These are phyloP conservation scores for Spatulosminthurus flaviceps DNA, from an alignment of 2,888 invertebrate genomes.

Conservation along the genomic window DNA sequence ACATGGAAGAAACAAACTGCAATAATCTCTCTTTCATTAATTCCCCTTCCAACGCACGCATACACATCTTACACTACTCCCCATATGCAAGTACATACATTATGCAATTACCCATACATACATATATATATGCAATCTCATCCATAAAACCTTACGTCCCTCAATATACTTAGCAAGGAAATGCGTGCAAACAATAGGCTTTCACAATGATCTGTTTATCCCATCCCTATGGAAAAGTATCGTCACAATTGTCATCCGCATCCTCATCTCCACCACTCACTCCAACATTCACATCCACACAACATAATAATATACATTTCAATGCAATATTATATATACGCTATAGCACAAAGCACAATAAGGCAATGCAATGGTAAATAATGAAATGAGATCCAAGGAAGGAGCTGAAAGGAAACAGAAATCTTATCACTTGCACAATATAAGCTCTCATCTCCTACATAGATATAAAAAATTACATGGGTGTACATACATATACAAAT, in stretches of 20 bases:
- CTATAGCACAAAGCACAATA: too few species aligned
- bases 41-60: slow-evolving; percentile 41
- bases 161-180: not conserved
- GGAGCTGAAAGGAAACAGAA: slow-evolving; percentile 10
- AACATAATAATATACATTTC: too few species aligned
- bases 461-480: too few species aligned
- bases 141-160: not conserved
- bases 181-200: not conserved
- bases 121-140: not conserved
- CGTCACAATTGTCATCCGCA: slow-evolving; percentile 1
- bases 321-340: too few species aligned
- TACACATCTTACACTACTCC: too few species aligned
- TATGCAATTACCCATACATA: not conserved
- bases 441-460: too few species aligned
- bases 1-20: slow-evolving; percentile 18
- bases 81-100: not conserved
- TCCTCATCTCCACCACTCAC: too few species aligned
- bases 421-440: too few species aligned
- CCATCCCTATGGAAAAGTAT: not conserved
- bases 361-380: slow-evolving; percentile 37
- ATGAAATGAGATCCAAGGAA: slow-evolving; percentile 36
- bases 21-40: slow-evolving; percentile 58
- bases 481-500: not conserved
- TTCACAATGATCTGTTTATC: slow-evolving; percentile 13
- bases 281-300: slow-evolving; percentile 21